Conservation (phyloP, 2,797 vertebrate genomes). For the Gymnocypris eckloni region DNA sequence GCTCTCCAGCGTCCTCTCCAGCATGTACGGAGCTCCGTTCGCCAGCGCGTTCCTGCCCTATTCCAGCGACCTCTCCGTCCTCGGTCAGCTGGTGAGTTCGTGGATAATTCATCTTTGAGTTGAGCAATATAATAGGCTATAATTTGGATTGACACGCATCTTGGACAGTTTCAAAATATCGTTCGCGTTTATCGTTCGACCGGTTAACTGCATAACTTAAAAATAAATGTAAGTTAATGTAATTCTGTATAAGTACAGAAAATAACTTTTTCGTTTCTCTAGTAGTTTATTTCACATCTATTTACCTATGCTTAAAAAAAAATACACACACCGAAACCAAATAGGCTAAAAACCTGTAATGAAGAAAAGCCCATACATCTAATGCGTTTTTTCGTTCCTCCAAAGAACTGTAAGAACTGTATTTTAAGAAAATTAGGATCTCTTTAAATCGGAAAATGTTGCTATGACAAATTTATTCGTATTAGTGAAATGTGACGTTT, state of each 20-base stretch:
- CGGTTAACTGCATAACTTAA: neutral
- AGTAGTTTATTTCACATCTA: neutral
- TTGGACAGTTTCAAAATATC: neutral
- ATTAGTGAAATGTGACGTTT: neutral
- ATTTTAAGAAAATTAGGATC: neutral
- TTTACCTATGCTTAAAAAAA: neutral
- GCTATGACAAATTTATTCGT: neutral
- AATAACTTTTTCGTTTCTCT: neutral
- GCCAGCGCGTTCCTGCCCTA: slow-evolving; percentile 85
- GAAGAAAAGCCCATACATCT: neutral
- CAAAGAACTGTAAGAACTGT: neutral
- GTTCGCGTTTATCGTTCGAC: neutral
- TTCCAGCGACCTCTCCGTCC: slow-evolving; percentile 84
- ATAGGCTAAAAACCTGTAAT: neutral
- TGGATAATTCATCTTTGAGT: neutral
- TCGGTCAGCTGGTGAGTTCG: slow-evolving; percentile 85
- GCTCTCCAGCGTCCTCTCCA: slow-evolving; percentile 82
- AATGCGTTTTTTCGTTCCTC: rapidly evolving
- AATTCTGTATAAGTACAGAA: neutral
- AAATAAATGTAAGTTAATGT: neutral
- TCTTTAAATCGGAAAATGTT: neutral
- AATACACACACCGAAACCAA: neutral
- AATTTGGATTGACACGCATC: neutral
- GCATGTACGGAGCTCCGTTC: slow-evolving; percentile 83
- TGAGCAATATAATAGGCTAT: neutral